phyloP scores from a whole-genome alignment of 1,140 invertebrate species.

The Hydropsyche tenuis region DNA sequence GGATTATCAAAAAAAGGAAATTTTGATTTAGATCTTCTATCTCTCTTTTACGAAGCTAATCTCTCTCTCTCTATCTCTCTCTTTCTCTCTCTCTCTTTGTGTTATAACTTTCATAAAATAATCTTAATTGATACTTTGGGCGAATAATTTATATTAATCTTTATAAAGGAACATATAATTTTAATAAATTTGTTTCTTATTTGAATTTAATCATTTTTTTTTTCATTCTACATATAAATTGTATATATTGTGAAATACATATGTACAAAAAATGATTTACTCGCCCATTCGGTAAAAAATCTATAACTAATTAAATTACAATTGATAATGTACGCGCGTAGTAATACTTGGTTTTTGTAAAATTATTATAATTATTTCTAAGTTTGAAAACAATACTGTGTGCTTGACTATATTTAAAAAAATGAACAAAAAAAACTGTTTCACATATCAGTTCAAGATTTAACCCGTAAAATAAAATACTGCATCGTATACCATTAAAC shows the following conservation, averaged over 20 bases:
- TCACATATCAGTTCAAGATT: background rate
- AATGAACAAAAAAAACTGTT: background rate
- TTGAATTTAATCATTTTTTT: too few species aligned
- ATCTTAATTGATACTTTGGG: too few species aligned
- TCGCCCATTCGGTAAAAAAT: background rate
- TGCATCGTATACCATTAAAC: constrained; percentile 7
- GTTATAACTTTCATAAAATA: background rate
- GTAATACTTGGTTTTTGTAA: constrained; percentile 19
- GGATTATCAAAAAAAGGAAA: constrained; percentile 3
- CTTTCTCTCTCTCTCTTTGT: background rate
- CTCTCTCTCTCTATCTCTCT: constrained; percentile 1
- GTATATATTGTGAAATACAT: too few species aligned
- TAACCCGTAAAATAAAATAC: constrained; percentile 22
- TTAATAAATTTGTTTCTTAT: background rate
- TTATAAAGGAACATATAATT: too few species aligned
- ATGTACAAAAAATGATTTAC: constrained; percentile 1
- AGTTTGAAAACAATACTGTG: constrained; percentile 12
- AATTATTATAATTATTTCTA: background rate
- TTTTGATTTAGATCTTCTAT: constrained; percentile 22
- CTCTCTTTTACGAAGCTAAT: constrained; percentile 15
- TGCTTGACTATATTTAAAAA: constrained; percentile 8
- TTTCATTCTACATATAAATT: background rate
- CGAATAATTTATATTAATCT: too few species aligned
- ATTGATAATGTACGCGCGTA: constrained; percentile 23
- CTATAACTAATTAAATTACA: constrained; percentile 2